Conservation (phyloP, 2,797 vertebrate species). For the Podarcis siculus region DNA sequence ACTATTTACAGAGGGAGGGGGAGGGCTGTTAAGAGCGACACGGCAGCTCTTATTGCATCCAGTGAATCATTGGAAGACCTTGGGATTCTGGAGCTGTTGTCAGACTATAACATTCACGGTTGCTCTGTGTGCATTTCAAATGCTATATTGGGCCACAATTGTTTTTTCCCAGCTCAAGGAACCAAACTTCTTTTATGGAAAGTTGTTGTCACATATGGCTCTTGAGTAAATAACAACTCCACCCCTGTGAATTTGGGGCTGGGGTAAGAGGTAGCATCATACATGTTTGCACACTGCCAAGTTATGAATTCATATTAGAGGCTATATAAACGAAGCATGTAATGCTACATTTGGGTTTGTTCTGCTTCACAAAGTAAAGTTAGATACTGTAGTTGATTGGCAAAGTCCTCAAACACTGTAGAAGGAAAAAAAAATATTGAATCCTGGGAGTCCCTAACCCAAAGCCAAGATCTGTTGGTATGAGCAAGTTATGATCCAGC, state of each 20-base stretch:
- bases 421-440: too few species aligned
- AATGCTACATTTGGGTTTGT: slow-evolving; percentile 16
- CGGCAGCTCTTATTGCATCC: background rate
- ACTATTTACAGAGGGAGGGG: background rate
- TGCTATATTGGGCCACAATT: background rate
- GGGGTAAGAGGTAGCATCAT: background rate
- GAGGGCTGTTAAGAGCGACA: too few species aligned
- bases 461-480: too few species aligned
- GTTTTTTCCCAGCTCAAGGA: background rate
- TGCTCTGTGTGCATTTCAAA: background rate
- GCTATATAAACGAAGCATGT: slow-evolving; percentile 17
- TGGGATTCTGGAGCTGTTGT: slow-evolving; percentile 6
- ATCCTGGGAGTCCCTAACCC: background rate
- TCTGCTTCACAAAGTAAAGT: slow-evolving; percentile 9
- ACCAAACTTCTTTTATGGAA: background rate
- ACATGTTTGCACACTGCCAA: background rate
- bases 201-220: background rate
- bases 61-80: background rate
- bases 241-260: background rate
- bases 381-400: background rate
- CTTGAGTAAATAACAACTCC: background rate
- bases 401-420: background rate
- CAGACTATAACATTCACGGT: background rate
- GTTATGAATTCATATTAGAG: slow-evolving; percentile 22
- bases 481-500: too few species aligned